Percentiles rank a stretch among this genome's conserved stretches.
Conservation (phyloP, 2,888 invertebrate genomes). For the Hirtodrosophila histrioides region DNA sequence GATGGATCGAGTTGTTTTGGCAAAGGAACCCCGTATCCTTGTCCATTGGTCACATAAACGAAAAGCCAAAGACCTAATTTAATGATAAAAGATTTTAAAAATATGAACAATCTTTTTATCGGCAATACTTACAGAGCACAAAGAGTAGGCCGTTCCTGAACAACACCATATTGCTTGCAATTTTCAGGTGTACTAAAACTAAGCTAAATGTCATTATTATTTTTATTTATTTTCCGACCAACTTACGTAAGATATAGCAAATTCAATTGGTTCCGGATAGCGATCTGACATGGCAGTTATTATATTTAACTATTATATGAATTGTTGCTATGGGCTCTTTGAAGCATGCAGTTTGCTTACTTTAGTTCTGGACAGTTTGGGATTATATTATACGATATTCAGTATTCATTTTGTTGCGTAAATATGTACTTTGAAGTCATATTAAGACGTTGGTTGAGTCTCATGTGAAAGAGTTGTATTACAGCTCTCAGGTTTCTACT, state of each 20-base stretch:
- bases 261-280: constrained; percentile 3
- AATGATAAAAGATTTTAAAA: neutral
- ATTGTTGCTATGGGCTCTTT: neutral
- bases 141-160: neutral
- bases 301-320: neutral
- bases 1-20: neutral
- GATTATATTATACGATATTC: too few relatives aligned
- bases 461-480: too few relatives aligned
- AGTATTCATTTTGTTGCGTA: too few relatives aligned
- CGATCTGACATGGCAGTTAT: too few relatives aligned
- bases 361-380: too few relatives aligned
- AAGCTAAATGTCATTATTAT: neutral
- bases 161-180: constrained; percentile 9
- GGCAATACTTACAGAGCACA: neutral
- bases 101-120: neutral
- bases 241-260: neutral
- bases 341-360: too few relatives aligned
- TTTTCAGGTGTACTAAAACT: neutral
- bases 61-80: neutral
- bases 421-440: too few relatives aligned
- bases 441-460: too few relatives aligned
- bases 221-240: neutral
- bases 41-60: neutral
- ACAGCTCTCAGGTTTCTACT: constrained; percentile 4
- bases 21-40: neutral